Conservation (phyloP, 2,113 vertebrate genomes). For the Indicator indicator region DNA sequence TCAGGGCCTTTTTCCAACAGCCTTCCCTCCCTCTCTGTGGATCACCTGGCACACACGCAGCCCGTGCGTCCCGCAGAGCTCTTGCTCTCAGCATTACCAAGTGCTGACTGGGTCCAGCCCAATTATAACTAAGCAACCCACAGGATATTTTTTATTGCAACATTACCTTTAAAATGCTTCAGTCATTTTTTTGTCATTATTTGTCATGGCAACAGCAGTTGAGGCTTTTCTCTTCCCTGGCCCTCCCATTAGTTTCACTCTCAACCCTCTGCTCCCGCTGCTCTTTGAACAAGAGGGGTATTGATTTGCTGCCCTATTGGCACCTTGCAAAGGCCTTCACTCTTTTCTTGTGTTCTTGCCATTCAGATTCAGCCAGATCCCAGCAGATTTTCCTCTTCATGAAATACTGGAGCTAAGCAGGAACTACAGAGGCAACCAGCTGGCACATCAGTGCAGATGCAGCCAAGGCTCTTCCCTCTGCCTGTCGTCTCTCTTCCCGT, state of each 20-base stretch:
- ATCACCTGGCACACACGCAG: not conserved
- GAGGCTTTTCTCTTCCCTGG: not conserved
- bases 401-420: not conserved
- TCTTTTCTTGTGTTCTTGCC: not conserved
- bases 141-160: not conserved
- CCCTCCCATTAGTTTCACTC: not conserved
- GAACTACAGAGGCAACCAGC: not conserved
- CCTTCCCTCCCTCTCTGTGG: not conserved
- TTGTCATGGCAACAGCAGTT: not conserved
- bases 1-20: not conserved
- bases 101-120: not conserved
- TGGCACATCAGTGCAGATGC: too few relatives aligned
- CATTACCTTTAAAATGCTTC: not conserved
- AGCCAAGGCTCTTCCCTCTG: not conserved
- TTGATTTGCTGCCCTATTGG: not conserved
- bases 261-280: not conserved
- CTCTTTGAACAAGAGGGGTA: not conserved
- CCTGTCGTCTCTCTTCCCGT: too few relatives aligned
- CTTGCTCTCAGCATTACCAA: not conserved
- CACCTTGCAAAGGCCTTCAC: not conserved
- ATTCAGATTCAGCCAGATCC: not conserved
- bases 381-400: not conserved
- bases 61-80: not conserved
- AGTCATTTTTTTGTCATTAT: constrained; percentile 20
- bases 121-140: not conserved